A percentile compares a stretch with the other conserved stretches of the same genome.
These are phyloP conservation scores for Elymnias hypermnestra DNA, from an alignment of 1,140 invertebrate species.

Conservation along the genomic window DNA sequence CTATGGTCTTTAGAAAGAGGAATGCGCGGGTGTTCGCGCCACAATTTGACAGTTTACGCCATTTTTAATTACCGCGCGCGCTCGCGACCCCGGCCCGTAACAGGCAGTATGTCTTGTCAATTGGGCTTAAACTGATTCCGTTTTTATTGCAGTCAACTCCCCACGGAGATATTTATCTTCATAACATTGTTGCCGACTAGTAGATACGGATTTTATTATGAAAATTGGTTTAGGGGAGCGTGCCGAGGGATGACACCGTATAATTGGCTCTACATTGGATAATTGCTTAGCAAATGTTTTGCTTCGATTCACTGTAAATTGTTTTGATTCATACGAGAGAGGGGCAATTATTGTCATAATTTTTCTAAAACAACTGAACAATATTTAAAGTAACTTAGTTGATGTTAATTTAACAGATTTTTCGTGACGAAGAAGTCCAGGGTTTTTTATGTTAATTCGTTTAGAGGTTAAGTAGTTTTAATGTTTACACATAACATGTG, in stretches of 20 bases:
- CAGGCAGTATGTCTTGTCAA: conserved; percentile 58
- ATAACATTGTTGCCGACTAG: conserved; percentile 54
- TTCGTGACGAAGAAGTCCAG: no score
- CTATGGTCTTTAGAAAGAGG: conserved; percentile 15
- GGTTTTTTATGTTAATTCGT: no score
- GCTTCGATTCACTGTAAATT: conserved; percentile 31
- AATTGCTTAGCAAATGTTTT: conserved; percentile 62
- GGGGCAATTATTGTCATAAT: conserved; percentile 4
- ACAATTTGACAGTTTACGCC: conserved; percentile 47
- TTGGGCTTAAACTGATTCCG: conserved; percentile 65
- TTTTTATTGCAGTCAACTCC: conserved; percentile 60
- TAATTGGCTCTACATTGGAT: conserved; percentile 62
- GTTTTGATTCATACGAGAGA: conserved; percentile 36
- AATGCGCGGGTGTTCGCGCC: conserved; percentile 45
- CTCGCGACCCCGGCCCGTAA: conserved; percentile 14
- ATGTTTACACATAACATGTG: no score
- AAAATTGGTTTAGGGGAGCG: conserved; percentile 58
- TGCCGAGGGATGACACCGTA: conserved; percentile 52
- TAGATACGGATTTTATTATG: conserved; percentile 67
- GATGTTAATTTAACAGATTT: no score
- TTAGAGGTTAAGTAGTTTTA: no score
- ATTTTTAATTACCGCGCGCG: conserved; percentile 42
- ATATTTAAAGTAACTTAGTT: no score
- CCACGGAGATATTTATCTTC: conserved; percentile 67
- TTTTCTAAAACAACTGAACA: no score